Evolutionary conservation across 1,140 invertebrate genomes (phyloP), one percentile per base, ranked within the genome.

Genomic region (Hetaerina americana): DNA sequence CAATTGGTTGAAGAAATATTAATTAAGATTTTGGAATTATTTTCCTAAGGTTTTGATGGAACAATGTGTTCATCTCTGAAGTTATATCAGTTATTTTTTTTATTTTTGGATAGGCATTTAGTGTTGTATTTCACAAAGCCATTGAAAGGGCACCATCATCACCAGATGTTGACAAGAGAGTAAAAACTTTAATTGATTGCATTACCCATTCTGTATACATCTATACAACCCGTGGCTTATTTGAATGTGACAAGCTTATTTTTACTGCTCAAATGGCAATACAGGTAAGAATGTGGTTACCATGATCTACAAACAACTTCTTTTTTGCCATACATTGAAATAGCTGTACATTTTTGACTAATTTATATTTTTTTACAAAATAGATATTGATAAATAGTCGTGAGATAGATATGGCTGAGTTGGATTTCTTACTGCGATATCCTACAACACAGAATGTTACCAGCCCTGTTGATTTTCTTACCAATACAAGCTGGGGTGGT

Each of bases 201-300:
- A 95, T 97, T 70, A 94, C 94, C 0, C 96, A 89, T 78, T 86
- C 88, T 26, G 90, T 95, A 0, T 97, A 89, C 78, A 86, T 90
- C 71, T 97, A 97, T 79, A 96, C 94, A 0, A 91, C 91, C 25
- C 83, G 95, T 75, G 95, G 94, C 29, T 82, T 98, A 0, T 98
- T 98, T 82, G 95, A 98, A 81, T 88, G 86, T 73, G 95, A 98
- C 79, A 97, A 97, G 78, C 82, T 97, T 0, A 95, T 93, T 67
- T 97, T 97, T 78, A 85, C 94, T 0, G 89, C 91, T 27, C 93
- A 96, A 80, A 90, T 96, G 86, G 87, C 92, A 0, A 87, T 96
- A 76, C 90, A 93, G 82, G 92, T 92, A 76, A 74, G 78, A 70
- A 57, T 57, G 2, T 57, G 40, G 22, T 57, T 66, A 12, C 5